Base-by-base conservation (phyloP, 1,140 invertebrate genomes). In the Caerostris darwini region DNA sequence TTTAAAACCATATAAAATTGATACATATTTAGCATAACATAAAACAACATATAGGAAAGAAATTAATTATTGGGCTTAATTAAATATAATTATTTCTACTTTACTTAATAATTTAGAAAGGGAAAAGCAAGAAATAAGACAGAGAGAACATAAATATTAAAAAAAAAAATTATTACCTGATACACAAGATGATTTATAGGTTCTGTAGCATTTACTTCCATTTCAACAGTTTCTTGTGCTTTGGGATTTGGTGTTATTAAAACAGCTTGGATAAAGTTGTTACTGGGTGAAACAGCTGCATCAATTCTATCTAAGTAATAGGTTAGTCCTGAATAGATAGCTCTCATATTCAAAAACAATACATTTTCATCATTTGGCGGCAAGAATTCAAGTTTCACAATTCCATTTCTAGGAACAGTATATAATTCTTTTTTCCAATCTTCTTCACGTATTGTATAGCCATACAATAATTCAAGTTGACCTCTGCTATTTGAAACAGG, bases 191-290 rank as follows among this genome's bases (percentile, higher is more conserved):
- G 93, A 94, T 97, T 97, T 96, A 99, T 96, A 3, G 97, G 97
- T 95, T 97, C 97, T 1, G 98, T 99, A 5, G 98, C 97, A 94
- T 98, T 98, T 0, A 99, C 97, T 94, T 97, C 97, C 58, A 99
- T 97, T 92, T 97, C 97, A n/a, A 99, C 96, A 17, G 34, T 92
- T 94, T 97, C 97, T 95, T 98, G 98, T 4, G 97, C 97, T 96
- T 89, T 94, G 8, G 94, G 92, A 77, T 91, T 82, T 69, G 97
- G 95, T 0, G 98, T 97, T 94, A 97, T 96, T 3, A 99, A 95
- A 77, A 96, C 97, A 5, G 97, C 97, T 95, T 98, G 98, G n/a
- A 99, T 96, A 95, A 97, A 98, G 85, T 97, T 97, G 59, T 97
- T 97, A 95, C 97, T 97, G 2, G 97, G 97, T 7, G 98, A 97